These are phyloP conservation scores for Pardalotus punctatus DNA, from an alignment of 2,113 vertebrate species.

Conservation along the genomic window DNA sequence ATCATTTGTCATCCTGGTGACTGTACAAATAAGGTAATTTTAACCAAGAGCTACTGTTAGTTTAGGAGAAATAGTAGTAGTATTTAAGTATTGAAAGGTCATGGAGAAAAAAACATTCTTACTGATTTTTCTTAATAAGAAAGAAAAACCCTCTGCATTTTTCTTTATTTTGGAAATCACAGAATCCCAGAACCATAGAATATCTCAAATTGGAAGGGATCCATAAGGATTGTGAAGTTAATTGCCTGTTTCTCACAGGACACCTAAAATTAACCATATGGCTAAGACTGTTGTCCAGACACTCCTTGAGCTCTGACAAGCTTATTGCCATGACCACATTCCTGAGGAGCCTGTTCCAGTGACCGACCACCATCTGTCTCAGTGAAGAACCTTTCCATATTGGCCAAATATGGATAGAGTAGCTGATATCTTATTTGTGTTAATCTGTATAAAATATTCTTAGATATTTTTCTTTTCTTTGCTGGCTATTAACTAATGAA, in stretches of 20 bases:
- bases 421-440: neutral
- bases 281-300: neutral
- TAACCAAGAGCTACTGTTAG: neutral
- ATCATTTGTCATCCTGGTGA: neutral
- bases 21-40: neutral
- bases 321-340: neutral
- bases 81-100: neutral
- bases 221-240: rapidly evolving
- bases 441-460: neutral
- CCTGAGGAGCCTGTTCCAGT: neutral
- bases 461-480: neutral
- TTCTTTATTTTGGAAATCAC: neutral
- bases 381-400: neutral
- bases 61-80: neutral
- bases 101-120: neutral
- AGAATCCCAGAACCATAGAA: neutral
- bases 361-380: neutral
- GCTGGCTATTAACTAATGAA: neutral
- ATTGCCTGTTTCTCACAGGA: neutral
- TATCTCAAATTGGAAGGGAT: neutral
- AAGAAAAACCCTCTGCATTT: neutral
- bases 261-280: neutral
- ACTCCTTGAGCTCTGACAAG: neutral
- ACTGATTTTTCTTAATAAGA: neutral
- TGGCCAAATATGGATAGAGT: neutral